A percentile compares a stretch with the other conserved stretches of the same genome.
phyloP scores from a whole-genome alignment of 2,113 vertebrate species.

The Silurus asotus region DNA sequence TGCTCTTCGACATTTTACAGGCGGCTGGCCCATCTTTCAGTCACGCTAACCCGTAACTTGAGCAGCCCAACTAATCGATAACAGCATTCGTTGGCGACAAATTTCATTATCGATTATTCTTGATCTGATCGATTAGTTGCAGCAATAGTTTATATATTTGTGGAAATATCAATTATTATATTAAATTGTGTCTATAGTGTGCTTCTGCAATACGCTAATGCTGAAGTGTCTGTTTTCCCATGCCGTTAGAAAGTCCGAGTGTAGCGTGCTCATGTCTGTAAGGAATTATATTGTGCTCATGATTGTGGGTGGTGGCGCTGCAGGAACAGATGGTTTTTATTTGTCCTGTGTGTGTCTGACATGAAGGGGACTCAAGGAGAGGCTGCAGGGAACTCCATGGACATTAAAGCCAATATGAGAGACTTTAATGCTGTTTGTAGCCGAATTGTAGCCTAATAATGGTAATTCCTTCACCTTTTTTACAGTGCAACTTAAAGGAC shows the following conservation, averaged over 20 bases:
- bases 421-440: constrained; percentile 36
- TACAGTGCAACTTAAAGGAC: constrained; percentile 56
- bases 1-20: too few relatives aligned
- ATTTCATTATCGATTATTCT: too few relatives aligned
- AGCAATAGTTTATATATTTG: not conserved
- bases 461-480: constrained; percentile 46
- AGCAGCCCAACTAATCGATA: too few relatives aligned
- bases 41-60: too few relatives aligned
- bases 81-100: too few relatives aligned
- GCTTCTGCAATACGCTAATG: not conserved
- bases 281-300: constrained; percentile 77
- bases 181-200: not conserved
- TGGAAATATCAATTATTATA: not conserved
- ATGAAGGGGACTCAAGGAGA: constrained; percentile 78
- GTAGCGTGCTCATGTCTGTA: constrained; percentile 63
- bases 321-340: constrained; percentile 85
- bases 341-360: constrained; percentile 81
- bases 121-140: too few relatives aligned
- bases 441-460: constrained; percentile 51
- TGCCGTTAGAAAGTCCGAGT: constrained; percentile 2
- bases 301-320: constrained; percentile 64
- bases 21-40: too few relatives aligned
- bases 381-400: constrained; percentile 34
- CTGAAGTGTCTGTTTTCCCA: constrained; percentile 35
- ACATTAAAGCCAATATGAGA: constrained; percentile 35